phyloP scores from a whole-genome alignment of 2,113 vertebrate genomes.

The Brachyhypopomus gauderio region DNA sequence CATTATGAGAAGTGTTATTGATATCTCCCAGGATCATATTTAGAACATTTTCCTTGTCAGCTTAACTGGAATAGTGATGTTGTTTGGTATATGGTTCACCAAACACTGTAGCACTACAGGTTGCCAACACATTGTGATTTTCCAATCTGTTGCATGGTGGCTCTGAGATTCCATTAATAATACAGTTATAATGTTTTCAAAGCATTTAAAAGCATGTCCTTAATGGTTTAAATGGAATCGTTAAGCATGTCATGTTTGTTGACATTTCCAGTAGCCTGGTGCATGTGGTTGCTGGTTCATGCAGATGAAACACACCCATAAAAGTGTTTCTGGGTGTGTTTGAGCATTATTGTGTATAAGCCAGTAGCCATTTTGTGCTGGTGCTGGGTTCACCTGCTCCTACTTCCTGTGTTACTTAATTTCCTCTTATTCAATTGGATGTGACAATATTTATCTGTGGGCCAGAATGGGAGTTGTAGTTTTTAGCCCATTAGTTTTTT shows the following conservation, averaged over 20 bases:
- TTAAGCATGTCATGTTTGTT: conserved; percentile 61
- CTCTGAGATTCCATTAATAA: conserved; percentile 52
- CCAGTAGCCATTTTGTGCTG: conserved; percentile 38
- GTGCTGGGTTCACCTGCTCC: conserved; percentile 72
- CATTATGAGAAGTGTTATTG: conserved; percentile 7
- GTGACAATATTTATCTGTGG: conserved; percentile 35
- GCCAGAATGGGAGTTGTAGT: conserved; percentile 41
- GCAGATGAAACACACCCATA: background rate
- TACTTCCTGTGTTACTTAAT: conserved; percentile 55
- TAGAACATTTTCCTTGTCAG: background rate
- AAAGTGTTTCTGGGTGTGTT: background rate
- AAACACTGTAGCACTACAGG: conserved; percentile 46
- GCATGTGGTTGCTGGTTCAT: background rate
- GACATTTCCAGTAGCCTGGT: conserved; percentile 54
- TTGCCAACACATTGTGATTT: conserved; percentile 37
- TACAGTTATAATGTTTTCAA: background rate
- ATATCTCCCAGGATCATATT: background rate
- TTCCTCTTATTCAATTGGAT: conserved; percentile 48
- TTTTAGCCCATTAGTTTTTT: conserved; percentile 21
- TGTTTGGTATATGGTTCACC: no score
- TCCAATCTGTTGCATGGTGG: conserved; percentile 56
- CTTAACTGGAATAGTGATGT: background rate
- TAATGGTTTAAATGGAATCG: conserved; percentile 17
- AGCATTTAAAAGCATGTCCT: background rate
- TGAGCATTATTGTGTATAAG: background rate